Evolutionary conservation across 2,113 vertebrate genomes (phyloP), one percentile per base, ranked within the genome.

Genomic region (Pseudopodoces humilis): DNA sequence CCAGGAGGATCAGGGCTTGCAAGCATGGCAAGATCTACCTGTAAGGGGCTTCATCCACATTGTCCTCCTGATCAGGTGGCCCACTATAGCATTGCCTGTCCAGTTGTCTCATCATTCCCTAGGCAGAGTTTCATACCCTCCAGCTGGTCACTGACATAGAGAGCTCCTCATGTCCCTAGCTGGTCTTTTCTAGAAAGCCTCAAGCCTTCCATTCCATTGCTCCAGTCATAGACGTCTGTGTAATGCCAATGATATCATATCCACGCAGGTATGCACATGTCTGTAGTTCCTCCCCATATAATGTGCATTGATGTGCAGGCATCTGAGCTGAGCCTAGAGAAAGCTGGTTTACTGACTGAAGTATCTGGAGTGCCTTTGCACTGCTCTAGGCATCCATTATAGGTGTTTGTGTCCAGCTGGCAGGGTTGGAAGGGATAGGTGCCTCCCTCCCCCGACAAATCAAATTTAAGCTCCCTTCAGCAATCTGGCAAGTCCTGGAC

Each of bases 21-120:
- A 1, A 43, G 13, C 60, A 41, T 30, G 59, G 43, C 14, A 58
- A 13, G 16, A 1, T 10, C 20, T 67, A 31, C 44, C 10, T 35
- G 2, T 49, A 22, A 25, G 31, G 16, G 37, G 4, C 13, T 21
- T 76, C 44, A 27, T 37, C 13, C 44, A 27, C 35, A 44, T 13
- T 11, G 59, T 43, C 2, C 2, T 50, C 35, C 17, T 50, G 21
- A 22, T 43, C 1, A 0, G 4, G 16, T 76, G 44, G 9, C 25
- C 22, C 12, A 10, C n/a, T 64, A 5, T 15, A 74, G 13, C 8
- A 41, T 24, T 23, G 6, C 21, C 21, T 43, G 10, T 21, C 8
- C 2, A 35, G 16, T 25, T 43, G 35, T 58, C 25, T 58, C 15
- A 24, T 58, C 35, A 24, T 35, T 85, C 15, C 13, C 50, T 23